A percentile compares a stretch with the other conserved stretches of the same genome.
phyloP scores from a whole-genome alignment of 2,113 vertebrate species.

The Gadus chalcogrammus region DNA sequence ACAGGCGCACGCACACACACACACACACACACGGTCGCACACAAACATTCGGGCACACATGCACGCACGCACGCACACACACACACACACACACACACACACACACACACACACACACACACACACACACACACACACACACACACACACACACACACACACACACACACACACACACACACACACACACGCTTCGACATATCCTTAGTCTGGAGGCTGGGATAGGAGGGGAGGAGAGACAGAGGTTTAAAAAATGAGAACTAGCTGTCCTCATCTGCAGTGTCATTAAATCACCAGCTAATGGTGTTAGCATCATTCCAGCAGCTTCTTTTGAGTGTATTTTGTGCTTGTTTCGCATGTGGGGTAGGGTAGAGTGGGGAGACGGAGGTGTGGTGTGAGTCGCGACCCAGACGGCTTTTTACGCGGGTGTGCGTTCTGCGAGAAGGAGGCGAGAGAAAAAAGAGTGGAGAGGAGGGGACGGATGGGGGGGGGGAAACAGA shows the following conservation, averaged over 20 bases:
- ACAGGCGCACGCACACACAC: not conserved
- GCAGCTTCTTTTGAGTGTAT: slow-evolving; percentile 47
- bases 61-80: not conserved
- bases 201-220: slow-evolving; percentile 51
- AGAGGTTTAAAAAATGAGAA: slow-evolving; percentile 50
- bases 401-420: slow-evolving; percentile 4
- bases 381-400: not conserved
- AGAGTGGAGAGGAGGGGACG: slow-evolving; percentile 41
- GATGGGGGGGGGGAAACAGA: slow-evolving; percentile 5
- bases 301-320: slow-evolving; percentile 66
- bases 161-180: not conserved
- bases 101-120: slow-evolving; percentile 15
- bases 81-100: slow-evolving; percentile 24
- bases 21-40: not conserved
- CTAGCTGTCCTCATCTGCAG: slow-evolving; percentile 58
- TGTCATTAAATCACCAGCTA: slow-evolving; percentile 72
- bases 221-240: slow-evolving; percentile 27
- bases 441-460: slow-evolving; percentile 9
- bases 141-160: not conserved
- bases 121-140: slow-evolving; percentile 38
- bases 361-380: not conserved
- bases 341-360: slow-evolving; percentile 1
- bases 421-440: too few species aligned
- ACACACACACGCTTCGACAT: slow-evolving; percentile 41
- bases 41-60: slow-evolving; percentile 37